Evolutionary conservation across 1,140 invertebrate species (phyloP), one percentile per base, ranked within the genome.

Genomic region (Drosophila repleta): DNA sequence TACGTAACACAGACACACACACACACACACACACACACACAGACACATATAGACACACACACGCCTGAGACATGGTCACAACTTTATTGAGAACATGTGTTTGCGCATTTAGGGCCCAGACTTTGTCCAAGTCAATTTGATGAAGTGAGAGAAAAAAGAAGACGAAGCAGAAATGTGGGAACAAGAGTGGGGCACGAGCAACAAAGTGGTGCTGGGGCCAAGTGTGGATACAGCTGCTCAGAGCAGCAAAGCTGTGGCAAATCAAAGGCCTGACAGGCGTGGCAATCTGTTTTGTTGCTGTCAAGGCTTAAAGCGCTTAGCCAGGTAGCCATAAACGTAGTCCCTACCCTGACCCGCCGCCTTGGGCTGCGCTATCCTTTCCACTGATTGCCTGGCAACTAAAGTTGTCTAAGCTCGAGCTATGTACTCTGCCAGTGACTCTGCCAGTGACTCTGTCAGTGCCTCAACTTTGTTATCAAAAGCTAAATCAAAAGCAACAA

Each of bases 21-120:
- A 37, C 32, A 41, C 35, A 52, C 18, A 35, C 7, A 17, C n/a
- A 45, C 32, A 21, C 46, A n/a, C 52, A 62, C 49, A 53, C 8
- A 35, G 46, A 56, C 52, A 62, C 26, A 64, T n/a, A n/a, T n/a
- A n/a, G n/a, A n/a, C n/a, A n/a, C n/a, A n/a, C n/a, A n/a, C n/a
- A n/a, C n/a, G n/a, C n/a, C 52, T 37, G 6, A 39, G 55, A 51
- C 51, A 52, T 60, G 57, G 63, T 60, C 61, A 72, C 43, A 46
- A 64, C 63, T 70, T 55, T 69, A 65, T 65, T 58, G 68, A 69
- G 73, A 84, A 84, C 80, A 84, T 85, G 81, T 84, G 80, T 84
- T 84, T 80, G 76, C 76, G 81, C 80, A 80, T 84, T 84, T 76
- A 85, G 76, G 20, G 53, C 35, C 4, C 8, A 41, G 41, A 56